Conservation (phyloP, 2,888 invertebrate species). For the Papilio demoleus region DNA sequence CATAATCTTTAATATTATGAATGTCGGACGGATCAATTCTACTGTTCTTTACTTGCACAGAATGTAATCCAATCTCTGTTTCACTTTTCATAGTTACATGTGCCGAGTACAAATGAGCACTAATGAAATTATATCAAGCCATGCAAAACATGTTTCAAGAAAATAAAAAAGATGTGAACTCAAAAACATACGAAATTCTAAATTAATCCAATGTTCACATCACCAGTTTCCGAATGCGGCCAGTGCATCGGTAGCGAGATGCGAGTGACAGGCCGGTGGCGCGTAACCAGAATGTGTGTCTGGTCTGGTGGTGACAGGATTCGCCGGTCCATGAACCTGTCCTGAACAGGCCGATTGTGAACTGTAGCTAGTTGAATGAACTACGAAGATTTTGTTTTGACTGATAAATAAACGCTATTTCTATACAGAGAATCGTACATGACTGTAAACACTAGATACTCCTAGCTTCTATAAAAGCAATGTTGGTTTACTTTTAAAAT, state of each 20-base stretch:
- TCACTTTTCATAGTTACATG: neutral
- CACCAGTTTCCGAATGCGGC: neutral
- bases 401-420: neutral
- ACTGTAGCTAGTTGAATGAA: conserved; percentile 1
- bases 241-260: neutral
- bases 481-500: neutral
- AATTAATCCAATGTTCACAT: neutral
- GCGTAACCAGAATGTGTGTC: neutral
- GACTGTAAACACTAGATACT: neutral
- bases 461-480: neutral
- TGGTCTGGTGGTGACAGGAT: neutral
- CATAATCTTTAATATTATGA: neutral
- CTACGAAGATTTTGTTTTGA: neutral
- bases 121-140: neutral
- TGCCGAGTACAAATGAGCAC: neutral
- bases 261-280: conserved; percentile 1
- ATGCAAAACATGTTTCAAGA: neutral
- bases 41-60: neutral
- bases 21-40: neutral
- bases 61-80: neutral
- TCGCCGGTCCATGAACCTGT: neutral
- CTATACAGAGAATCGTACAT: neutral
- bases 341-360: neutral
- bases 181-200: neutral
- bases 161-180: neutral